Evolutionary conservation across 2,888 invertebrate species (phyloP).

Genomic region (Macropis europaea): DNA sequence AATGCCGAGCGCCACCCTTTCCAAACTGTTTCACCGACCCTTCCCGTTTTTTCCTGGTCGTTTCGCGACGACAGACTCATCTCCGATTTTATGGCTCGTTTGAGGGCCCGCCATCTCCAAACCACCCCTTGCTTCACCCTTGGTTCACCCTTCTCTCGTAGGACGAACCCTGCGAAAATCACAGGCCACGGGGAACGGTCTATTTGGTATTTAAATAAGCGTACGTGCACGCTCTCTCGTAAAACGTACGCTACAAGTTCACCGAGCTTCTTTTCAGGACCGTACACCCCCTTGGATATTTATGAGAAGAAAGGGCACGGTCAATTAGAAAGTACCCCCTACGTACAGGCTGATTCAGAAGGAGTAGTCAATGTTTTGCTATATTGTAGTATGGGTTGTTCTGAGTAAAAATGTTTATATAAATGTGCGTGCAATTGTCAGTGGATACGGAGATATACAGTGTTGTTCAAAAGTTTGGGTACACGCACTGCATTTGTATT

Average conservation of each 20-base stretch:
- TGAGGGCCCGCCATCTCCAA: constrained; percentile 52
- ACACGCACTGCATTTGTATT: no score
- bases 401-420: no score
- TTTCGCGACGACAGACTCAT: constrained; percentile 64
- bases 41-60: constrained; percentile 30
- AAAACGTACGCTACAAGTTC: constrained; percentile 44
- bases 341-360: constrained; percentile 33
- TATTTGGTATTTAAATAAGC: constrained; percentile 68
- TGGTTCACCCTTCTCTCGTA: constrained; percentile 23
- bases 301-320: constrained; percentile 27
- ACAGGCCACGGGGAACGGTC: constrained; percentile 61
- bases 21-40: constrained; percentile 57
- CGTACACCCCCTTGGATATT: constrained; percentile 28
- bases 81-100: constrained; percentile 70
- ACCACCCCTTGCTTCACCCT: constrained; percentile 26
- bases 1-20: constrained; percentile 58
- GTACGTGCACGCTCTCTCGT: constrained; percentile 32
- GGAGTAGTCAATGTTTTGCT: no score
- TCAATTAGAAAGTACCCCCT: constrained; percentile 34
- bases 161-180: constrained; percentile 58
- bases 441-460: no score
- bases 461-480: no score
- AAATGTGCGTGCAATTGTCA: no score
- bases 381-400: no score
- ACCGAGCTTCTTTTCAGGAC: constrained; percentile 43